These are phyloP conservation scores for Lophius piscatorius DNA, from an alignment of 2,113 vertebrate genomes.

Conservation along the genomic window DNA sequence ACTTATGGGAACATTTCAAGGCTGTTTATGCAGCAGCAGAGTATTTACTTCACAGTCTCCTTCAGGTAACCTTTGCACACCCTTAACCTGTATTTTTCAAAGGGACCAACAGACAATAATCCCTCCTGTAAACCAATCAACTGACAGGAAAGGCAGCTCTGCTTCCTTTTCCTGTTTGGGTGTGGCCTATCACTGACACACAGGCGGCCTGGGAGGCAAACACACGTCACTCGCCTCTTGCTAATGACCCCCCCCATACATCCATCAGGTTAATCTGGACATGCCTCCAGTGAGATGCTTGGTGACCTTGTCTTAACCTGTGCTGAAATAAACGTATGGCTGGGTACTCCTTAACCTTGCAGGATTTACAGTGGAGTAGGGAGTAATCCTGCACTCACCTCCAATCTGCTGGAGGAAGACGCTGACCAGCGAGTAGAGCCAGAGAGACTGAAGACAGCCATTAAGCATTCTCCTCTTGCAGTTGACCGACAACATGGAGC, in stretches of 20 bases:
- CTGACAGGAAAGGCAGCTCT: slow-evolving; percentile 49
- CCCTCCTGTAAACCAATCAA: slow-evolving; percentile 51
- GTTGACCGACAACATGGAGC: slow-evolving; percentile 29
- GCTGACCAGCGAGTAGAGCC: not conserved
- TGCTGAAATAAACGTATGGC: slow-evolving; percentile 56
- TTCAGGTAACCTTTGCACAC: slow-evolving; percentile 16
- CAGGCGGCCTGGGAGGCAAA: slow-evolving; percentile 21
- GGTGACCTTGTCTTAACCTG: slow-evolving; percentile 39
- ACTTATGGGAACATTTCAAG: not conserved
- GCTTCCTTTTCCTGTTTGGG: slow-evolving; percentile 69
- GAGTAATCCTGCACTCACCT: slow-evolving; percentile 56
- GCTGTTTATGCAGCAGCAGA: slow-evolving; percentile 1
- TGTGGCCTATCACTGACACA: slow-evolving; percentile 32
- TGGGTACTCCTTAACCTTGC: slow-evolving; percentile 48
- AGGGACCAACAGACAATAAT: slow-evolving; percentile 50
- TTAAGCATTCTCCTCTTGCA: slow-evolving; percentile 63
- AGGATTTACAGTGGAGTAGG: slow-evolving; percentile 55
- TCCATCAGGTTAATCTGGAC: slow-evolving; percentile 51
- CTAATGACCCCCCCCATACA: slow-evolving; percentile 6
- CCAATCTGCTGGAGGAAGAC: slow-evolving; percentile 33
- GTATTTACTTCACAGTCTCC: not conserved
- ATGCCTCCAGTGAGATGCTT: slow-evolving; percentile 10
- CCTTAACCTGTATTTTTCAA: slow-evolving; percentile 18
- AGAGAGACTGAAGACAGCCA: slow-evolving; percentile 11
- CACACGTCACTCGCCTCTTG: not conserved